These are phyloP conservation scores for Bilobella aurantiaca DNA, from an alignment of 1,140 invertebrate species.

Conservation along the genomic window DNA sequence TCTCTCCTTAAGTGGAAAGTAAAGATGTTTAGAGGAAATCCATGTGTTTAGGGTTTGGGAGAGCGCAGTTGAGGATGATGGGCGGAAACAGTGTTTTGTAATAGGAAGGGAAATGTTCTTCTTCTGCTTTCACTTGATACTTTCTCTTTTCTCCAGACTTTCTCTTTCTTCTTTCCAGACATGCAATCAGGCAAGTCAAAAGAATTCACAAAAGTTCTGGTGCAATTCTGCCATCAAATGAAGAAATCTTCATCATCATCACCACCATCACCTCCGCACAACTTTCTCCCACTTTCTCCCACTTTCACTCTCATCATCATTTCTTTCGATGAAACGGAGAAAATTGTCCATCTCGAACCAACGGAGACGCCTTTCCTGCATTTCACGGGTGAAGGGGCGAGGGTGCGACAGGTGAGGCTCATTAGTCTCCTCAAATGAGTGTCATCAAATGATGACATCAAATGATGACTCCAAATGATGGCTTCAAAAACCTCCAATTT, in stretches of 20 bases:
- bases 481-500: no score
- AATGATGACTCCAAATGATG: background rate
- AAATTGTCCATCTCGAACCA: background rate
- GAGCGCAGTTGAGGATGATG: background rate
- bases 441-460: background rate
- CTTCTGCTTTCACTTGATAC: background rate
- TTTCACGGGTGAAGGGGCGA: background rate
- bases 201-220: conserved; percentile 14
- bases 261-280: background rate
- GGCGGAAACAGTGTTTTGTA: background rate
- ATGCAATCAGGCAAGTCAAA: conserved; percentile 12
- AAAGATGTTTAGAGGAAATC: no score
- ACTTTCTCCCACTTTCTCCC: background rate
- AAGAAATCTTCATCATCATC: conserved; percentile 5
- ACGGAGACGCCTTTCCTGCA: background rate
- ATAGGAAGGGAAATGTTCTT: background rate
- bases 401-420: background rate
- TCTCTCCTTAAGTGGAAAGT: no score
- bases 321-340: conserved; percentile 15
- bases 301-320: conserved; percentile 12
- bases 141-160: conserved; percentile 10
- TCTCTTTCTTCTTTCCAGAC: conserved; percentile 3
- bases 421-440: background rate
- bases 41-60: background rate
- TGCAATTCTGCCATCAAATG: conserved; percentile 9